Base-by-base conservation (phyloP, 2,888 invertebrate species). In the Mimachlamys varia region DNA sequence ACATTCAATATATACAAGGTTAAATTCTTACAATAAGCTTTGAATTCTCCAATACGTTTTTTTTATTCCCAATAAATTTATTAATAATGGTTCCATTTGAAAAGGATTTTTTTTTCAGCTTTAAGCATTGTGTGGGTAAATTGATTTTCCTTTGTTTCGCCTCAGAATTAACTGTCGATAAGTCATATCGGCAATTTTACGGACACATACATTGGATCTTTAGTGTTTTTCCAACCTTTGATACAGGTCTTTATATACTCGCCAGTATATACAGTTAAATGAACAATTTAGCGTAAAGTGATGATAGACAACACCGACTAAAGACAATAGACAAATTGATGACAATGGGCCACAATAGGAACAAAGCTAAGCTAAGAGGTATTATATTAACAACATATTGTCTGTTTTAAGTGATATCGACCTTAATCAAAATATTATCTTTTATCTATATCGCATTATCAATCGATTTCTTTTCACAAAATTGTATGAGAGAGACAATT, bases 191-290 rank as follows among this genome's bases (percentile, higher is more conserved):
- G 58, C 58, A 19, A 0, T 58, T 22, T n/a, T 58, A 58, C 58
- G 58, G n/a, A 19, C n/a, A n/a, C 58, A n/a, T 58, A 58, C 58
- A 22, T 58, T n/a, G 58, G 58, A 22, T 22, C 58, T 19, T 58
- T 58, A 58, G 58, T 58, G 58, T 58, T 58, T 58, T 58, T 58
- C n/a, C 58, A 58, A 58, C 58, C 22, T 58, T 58, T 58, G 58
- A 58, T 58, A 22, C 58, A 58, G 22, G 58, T 58, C 58, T 58
- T 58, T 58, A 22, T 58, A 0, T 58, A n/a, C 22, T 58, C 58
- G n/a, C 2, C 58, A 13, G 19, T 58, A 22, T 22, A 58, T 10
- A 58, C n/a, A 58, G 19, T 22, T 58, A 58, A 58, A 58, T 22
- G 58, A 58, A 58, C 58, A 58, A 58, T 58, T n/a, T 19, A 22